Base-by-base conservation (phyloP, 2,797 vertebrate species). In the Eleutherodactylus coqui region DNA sequence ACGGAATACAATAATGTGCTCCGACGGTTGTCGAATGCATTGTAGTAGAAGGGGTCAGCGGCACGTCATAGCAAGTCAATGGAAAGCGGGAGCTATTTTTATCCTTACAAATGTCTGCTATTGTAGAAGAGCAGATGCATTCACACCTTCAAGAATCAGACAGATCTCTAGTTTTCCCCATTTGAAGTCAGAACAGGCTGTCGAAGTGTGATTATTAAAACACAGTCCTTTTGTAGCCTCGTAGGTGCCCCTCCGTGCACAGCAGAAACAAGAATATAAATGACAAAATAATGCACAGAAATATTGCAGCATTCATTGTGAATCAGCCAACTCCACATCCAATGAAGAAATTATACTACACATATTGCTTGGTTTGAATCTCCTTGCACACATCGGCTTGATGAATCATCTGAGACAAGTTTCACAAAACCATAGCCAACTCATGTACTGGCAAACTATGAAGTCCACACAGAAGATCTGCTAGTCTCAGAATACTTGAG, bases 231-330 rank as follows among this genome's bases (percentile, higher is more conserved):
- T 77, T 77, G 34, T 77, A 11, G 29, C 49, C 51, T 34, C 34
- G 43, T 32, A 75, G 75, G 75, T n/a, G 21, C 24, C 51, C 51
- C 19, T 38, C 75, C 41, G 32, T 77, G 75, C 75, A 58, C 19
- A 77, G 51, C 34, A 58, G 32, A 36, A 38, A 14, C 45, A 58
- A 24, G 34, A 55, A 76, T 38, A 55, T 77, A 58, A 58, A 55
- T 55, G 51, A 77, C 21, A 58, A 76, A 76, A 34, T 76, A 76
- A 76, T 53, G 75, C 29, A 53, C 75, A 76, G 34, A 76, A 75
- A 51, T 75, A 49, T 76, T 76, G 19, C 75, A 14, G 24, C 45
- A 34, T 76, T 76, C 16, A 53, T 53, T 4, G 49, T 76, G 45
- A 21, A 76, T 76, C 75, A 34, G 75, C 3, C 29, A 45, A 24